phyloP scores from a whole-genome alignment of 2,113 vertebrate species.

The Ophiodon elongatus region DNA sequence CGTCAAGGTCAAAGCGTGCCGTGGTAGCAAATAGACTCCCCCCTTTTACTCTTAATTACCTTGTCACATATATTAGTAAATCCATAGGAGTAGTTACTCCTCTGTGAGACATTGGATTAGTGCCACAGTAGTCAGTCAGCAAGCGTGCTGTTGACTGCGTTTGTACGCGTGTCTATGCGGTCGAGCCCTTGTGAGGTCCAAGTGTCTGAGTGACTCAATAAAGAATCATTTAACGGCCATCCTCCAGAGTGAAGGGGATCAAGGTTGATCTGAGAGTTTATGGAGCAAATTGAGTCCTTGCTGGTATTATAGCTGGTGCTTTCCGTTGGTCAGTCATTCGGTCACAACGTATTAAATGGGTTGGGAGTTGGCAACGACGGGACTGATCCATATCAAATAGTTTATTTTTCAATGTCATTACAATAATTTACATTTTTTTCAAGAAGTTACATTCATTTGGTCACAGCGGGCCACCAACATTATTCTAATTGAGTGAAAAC shows the following conservation, averaged over 20 bases:
- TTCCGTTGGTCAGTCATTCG: not conserved
- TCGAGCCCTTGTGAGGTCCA: not conserved
- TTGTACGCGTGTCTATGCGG: not conserved
- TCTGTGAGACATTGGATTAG: conserved; percentile 54
- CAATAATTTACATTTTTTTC: not conserved
- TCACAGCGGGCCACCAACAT: not conserved
- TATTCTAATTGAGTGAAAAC: not conserved
- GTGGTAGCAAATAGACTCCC: conserved; percentile 69
- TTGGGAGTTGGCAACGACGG: not conserved
- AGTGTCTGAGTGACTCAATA: not conserved
- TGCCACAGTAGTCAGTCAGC: conserved; percentile 40
- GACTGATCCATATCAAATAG: not conserved
- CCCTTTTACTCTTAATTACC: conserved; percentile 73
- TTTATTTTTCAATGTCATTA: not conserved
- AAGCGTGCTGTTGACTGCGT: not conserved
- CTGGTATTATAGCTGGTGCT: not conserved
- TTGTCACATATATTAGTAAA: conserved; percentile 71
- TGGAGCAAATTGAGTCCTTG: not conserved
- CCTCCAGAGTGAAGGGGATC: not conserved
- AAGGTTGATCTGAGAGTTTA: not conserved
- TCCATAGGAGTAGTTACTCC: conserved; percentile 55
- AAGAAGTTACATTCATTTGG: not conserved
- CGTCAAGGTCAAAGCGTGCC: conserved; percentile 67
- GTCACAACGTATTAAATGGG: not conserved
- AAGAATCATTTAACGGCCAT: not conserved